Base-by-base conservation (phyloP, 2,113 vertebrate species). In the Rynchops niger region DNA sequence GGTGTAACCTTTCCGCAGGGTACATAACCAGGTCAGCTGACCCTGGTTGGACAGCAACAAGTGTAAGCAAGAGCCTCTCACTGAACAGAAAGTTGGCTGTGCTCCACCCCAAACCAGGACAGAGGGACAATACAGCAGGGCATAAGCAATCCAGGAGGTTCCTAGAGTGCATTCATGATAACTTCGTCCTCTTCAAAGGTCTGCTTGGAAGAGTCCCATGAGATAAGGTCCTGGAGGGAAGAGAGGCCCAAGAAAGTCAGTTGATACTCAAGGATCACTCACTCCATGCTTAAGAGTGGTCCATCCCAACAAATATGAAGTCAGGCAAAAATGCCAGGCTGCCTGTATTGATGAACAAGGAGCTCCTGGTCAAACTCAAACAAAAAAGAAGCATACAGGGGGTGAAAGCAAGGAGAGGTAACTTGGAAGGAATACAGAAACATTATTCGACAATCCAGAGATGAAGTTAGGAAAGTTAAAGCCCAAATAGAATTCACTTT, bases 321-420 rank as follows among this genome's bases (percentile, higher is more conserved):
- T 74, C 42, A 84, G 18, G 15, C 26, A 69, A 88, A 88, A 52
- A 0, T 5, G 0, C 5, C 21, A 26, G 19, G 43, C 38, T 23
- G 12, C 13, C 27, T n/a, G 22, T n/a, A 32, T 16, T 18, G 27
- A 53, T 49, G 22, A 66, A 26, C 26, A 55, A 82, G 15, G 11
- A 27, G 17, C 12, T 38, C 8, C 36, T 65, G 47, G 12, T 38
- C 49, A 65, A 42, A 65, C 30, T 80, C 38, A 43, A 18, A 59
- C 43, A 58, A 55, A 74, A 74, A 82, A 6, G 26, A 77, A 2
- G 1, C 29, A 18, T 34, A 9, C 1, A 53, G 15, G 29, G 2
- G 19, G 22, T 38, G 30, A 40, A 71, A 77, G 22, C 11, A 65
- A 38, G 14, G 45, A 72, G 3, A 2, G 0, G 0, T 36, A 42